These are phyloP conservation scores for Liasis olivaceus DNA, from an alignment of 2,797 vertebrate genomes.

Conservation along the genomic window DNA sequence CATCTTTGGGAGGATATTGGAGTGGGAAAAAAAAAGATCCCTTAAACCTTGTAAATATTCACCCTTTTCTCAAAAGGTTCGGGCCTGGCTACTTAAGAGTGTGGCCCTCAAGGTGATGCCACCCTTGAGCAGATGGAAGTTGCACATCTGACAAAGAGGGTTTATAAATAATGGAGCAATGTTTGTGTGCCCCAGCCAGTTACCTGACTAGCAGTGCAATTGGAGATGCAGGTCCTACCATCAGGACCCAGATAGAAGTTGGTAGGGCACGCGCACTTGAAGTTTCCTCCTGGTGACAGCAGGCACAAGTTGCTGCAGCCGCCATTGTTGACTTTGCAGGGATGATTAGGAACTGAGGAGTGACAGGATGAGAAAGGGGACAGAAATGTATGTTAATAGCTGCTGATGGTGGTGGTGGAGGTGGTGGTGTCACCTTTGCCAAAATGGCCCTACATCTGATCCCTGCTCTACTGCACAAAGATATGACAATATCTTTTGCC, in stretches of 20 bases:
- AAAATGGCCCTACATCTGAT: background rate
- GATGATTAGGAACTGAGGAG: slow-evolving; percentile 79
- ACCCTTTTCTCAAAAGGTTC: background rate
- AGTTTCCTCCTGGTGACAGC: slow-evolving; percentile 80
- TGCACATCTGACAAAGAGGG: background rate
- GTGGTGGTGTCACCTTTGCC: background rate
- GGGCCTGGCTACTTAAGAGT: background rate
- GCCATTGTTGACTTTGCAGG: slow-evolving; percentile 84
- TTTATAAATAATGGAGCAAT: background rate
- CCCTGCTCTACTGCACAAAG: background rate
- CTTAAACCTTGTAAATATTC: background rate
- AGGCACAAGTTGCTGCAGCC: slow-evolving; percentile 90
- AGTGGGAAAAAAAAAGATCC: background rate
- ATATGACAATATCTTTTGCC: background rate
- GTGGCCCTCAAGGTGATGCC: background rate
- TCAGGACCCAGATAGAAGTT: slow-evolving; percentile 87
- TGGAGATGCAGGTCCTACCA: slow-evolving; percentile 92
- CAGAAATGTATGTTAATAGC: rapidly evolving
- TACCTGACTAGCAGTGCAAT: slow-evolving; percentile 98
- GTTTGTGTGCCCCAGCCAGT: background rate
- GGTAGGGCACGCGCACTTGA: slow-evolving; percentile 83
- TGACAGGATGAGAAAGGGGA: background rate
- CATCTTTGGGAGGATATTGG: background rate
- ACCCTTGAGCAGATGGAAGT: background rate
- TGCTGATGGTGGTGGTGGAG: background rate